phyloP scores from a whole-genome alignment of 2,888 invertebrate genomes.

The Hipparchia semele region DNA sequence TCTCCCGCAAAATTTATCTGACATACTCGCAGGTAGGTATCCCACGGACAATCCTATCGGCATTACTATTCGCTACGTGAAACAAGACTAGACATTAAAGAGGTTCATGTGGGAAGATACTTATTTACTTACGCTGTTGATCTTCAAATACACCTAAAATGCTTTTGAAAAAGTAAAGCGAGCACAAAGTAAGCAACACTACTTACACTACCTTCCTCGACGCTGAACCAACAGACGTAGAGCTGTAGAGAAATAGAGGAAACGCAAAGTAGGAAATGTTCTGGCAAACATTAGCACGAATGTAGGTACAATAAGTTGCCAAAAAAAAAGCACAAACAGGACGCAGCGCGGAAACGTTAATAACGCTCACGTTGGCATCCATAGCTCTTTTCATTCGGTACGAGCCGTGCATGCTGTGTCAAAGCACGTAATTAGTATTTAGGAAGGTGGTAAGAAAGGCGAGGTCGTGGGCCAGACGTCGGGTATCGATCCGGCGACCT shows the following conservation, averaged over 20 bases:
- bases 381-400: constrained; percentile 76
- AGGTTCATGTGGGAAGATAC: neutral
- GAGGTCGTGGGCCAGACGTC: constrained; percentile 85
- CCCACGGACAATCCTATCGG: constrained; percentile 9
- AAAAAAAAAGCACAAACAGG: constrained; percentile 64
- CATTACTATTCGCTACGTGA: constrained; percentile 2
- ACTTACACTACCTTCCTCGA: constrained; percentile 11
- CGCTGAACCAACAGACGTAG: constrained; percentile 14
- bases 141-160: neutral
- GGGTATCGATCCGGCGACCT: constrained; percentile 86
- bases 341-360: constrained; percentile 53
- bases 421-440: constrained; percentile 84
- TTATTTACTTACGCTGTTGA: neutral
- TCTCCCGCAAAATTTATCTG: constrained; percentile 36
- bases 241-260: constrained; percentile 5
- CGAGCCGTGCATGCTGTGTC: constrained; percentile 78
- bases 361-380: constrained; percentile 60
- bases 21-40: constrained; percentile 1
- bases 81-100: neutral
- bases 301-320: constrained; percentile 51
- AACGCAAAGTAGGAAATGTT: constrained; percentile 29
- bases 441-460: constrained; percentile 83
- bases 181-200: constrained; percentile 18
- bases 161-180: constrained; percentile 8
- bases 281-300: constrained; percentile 40